Conservation (phyloP, 2,797 vertebrate species). For the Tenualosa ilisha region DNA sequence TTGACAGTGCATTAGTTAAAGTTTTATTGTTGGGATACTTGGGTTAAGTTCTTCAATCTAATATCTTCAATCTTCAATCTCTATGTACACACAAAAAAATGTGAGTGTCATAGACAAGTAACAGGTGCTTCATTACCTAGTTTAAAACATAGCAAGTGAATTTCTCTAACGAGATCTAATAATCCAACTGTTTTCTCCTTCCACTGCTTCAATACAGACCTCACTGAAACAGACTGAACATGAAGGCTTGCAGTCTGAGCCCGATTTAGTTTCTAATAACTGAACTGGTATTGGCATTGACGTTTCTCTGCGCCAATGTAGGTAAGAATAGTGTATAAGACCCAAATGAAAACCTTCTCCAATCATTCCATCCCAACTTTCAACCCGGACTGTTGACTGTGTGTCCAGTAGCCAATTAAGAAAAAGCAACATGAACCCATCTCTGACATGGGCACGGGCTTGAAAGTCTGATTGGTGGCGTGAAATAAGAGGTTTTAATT, state of each 20-base stretch:
- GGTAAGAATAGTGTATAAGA: conserved; percentile 68
- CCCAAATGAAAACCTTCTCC: conserved; percentile 60
- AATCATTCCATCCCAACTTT: conserved; percentile 53
- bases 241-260: conserved; percentile 65
- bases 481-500: conserved; percentile 58
- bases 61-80: background rate
- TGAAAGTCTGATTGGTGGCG: conserved; percentile 55
- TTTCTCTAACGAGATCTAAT: conserved; percentile 44
- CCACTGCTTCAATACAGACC: conserved; percentile 69
- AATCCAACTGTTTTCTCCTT: conserved; percentile 69
- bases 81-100: background rate
- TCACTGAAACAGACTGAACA: conserved; percentile 70
- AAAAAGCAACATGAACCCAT: background rate
- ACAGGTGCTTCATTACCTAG: background rate
- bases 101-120: background rate
- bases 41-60: background rate
- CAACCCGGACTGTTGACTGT: conserved; percentile 37
- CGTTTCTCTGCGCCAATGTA: conserved; percentile 64
- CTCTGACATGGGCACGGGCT: conserved; percentile 48
- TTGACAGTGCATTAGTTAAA: background rate
- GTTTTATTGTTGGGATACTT: background rate
- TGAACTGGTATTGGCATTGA: conserved; percentile 59
- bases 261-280: conserved; percentile 61
- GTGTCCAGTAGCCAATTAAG: conserved; percentile 16
- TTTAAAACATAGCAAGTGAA: background rate